phyloP scores from a whole-genome alignment of 2,888 invertebrate genomes.

The Tenthredo amoena region DNA sequence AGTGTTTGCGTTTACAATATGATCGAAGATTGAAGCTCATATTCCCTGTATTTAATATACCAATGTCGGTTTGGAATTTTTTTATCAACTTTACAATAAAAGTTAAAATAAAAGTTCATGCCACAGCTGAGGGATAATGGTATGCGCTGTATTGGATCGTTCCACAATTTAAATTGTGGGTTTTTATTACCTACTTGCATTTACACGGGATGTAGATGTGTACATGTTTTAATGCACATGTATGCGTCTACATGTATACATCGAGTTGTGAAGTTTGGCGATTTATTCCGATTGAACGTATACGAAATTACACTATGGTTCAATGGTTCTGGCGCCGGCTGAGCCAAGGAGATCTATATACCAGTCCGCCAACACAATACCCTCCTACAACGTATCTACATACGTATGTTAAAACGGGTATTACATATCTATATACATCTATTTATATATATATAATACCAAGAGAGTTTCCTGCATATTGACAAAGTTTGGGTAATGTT shows the following conservation, averaged over 20 bases:
- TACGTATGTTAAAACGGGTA: background rate
- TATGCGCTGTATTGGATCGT: conserved; percentile 5
- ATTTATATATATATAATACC: background rate
- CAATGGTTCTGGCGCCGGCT: conserved; percentile 49
- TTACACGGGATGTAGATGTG: conserved; percentile 13
- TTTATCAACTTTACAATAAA: conserved; percentile 24
- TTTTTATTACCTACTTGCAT: conserved; percentile 32
- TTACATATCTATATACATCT: background rate
- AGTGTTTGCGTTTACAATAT: background rate
- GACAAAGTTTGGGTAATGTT: conserved; percentile 45
- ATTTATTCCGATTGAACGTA: conserved; percentile 54
- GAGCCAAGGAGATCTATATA: conserved; percentile 36
- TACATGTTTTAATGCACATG: background rate
- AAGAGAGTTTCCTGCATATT: conserved; percentile 44
- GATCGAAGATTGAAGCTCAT: background rate
- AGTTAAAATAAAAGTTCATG: conserved; percentile 23
- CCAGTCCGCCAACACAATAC: conserved; percentile 41
- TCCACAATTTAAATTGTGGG: conserved; percentile 26
- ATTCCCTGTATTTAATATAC: background rate
- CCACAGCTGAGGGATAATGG: conserved; percentile 15
- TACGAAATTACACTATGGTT: conserved; percentile 52
- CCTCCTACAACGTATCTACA: background rate
- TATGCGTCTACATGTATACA: conserved; percentile 5
- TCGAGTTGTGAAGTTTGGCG: conserved; percentile 43
- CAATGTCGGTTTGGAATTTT: background rate